Base-by-base conservation (phyloP, 2,888 invertebrate species). In the Eulithis prunata region DNA sequence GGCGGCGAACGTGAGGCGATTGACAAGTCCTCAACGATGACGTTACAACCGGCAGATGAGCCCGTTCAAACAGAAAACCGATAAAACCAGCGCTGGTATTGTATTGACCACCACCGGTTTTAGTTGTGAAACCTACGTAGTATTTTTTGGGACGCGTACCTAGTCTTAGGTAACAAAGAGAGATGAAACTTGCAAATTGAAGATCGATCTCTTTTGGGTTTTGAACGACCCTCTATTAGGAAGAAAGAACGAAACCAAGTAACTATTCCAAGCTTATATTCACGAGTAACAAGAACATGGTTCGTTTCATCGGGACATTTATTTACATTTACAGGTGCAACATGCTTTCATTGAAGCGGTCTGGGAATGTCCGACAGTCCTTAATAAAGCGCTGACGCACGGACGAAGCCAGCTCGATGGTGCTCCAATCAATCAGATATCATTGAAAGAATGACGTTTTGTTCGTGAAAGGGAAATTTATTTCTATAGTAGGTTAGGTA, bases 361-460 rank as follows among this genome's bases (percentile, higher is more conserved):
- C 8, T 7, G 10, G 10, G 47, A 14, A 10, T 10, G 14, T 3
- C 8, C 3, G 2, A 47, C 4, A 47, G 21, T 47, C 21, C 47
- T 47, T n/a, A 13, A 7, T 4, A 32, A 49, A 21, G 45, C 10
- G 59, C 64, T 54, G 64, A 64, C 55, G 55, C 10, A 28, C 47
- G 3, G 36, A n/a, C n/a, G 14, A n/a, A 47, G 21, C 6, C 32
- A 21, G 47, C 61, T 61, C 56, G 43, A 51, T 32, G 51, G 62
- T 28, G n/a, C 62, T 62, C 14, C 51, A 56, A 36, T 62, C 62
- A 32, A 56, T 62, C 62, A 43, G 49, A 62, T 21, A 21, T 21
- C 21, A 21, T 56, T 51, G 32, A 51, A 49, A 21, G 55, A 56
- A 55, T 51, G 56, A 13, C 3, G 14, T 47, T 47, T 5, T 5